These are phyloP conservation scores for Parotocinclus haroldoi DNA, from an alignment of 2,797 vertebrate genomes.

Conservation along the genomic window DNA sequence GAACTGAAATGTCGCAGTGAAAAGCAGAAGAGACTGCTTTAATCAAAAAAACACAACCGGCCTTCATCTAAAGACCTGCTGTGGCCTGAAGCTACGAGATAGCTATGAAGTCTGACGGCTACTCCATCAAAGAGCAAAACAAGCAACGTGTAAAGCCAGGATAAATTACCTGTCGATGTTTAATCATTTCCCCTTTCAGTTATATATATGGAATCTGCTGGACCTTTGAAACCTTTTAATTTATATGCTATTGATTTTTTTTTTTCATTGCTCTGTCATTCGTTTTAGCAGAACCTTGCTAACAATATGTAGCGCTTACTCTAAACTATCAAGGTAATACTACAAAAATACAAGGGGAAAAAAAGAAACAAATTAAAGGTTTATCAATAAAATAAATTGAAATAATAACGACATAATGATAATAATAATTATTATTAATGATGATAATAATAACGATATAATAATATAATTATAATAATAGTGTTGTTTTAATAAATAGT, in stretches of 20 bases:
- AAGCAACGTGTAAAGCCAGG: constrained; percentile 8
- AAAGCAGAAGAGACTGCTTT: constrained; percentile 14
- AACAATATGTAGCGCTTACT: background rate
- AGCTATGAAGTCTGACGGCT: constrained; percentile 34
- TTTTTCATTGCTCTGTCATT: background rate
- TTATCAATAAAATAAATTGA: no score
- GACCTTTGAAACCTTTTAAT: constrained; percentile 2
- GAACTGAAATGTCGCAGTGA: constrained; percentile 18
- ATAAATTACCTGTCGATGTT: constrained; percentile 34
- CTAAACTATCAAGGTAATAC: no score
- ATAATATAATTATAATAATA: no score
- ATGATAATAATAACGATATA: no score
- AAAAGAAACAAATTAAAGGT: no score
- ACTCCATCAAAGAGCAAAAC: constrained; percentile 21
- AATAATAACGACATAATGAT: no score
- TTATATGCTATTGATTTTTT: background rate
- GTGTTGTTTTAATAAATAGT: no score
- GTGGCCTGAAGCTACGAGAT: constrained; percentile 37
- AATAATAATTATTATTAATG: no score
- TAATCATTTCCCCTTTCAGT: constrained; percentile 4
- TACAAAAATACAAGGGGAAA: no score
- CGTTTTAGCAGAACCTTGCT: background rate
- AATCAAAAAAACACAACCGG: constrained; percentile 34
- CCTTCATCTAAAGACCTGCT: constrained; percentile 35
- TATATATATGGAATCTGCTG: constrained; percentile 3